Percentiles rank a stretch among this genome's conserved stretches.
Conservation (phyloP, 2,113 vertebrate species). For the Pedionomus torquatus region DNA sequence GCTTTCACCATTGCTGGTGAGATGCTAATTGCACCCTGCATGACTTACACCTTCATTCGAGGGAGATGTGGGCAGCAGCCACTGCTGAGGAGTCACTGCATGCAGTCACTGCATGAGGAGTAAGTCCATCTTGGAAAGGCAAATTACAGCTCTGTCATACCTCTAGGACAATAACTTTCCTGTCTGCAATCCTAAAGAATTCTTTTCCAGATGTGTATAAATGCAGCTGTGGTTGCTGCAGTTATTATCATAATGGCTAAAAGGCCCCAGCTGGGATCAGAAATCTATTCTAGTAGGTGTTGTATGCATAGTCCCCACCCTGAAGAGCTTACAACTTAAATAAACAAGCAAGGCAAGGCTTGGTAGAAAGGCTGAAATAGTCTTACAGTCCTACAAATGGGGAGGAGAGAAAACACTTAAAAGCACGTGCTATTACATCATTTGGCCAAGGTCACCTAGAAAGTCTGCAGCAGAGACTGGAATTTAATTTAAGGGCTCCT, state of each 20-base stretch:
- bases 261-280: constrained; percentile 21
- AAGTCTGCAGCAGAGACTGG: not conserved
- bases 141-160: not conserved
- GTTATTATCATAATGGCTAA: constrained; percentile 11
- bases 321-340: constrained; percentile 3
- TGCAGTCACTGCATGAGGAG: not conserved
- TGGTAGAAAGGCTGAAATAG: not conserved
- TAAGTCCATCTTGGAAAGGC: not conserved
- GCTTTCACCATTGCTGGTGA: not conserved
- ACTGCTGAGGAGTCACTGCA: too few relatives aligned
- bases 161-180: not conserved
- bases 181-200: constrained; percentile 22
- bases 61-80: not conserved
- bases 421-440: not conserved
- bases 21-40: not conserved
- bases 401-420: constrained; percentile 11
- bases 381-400: not conserved
- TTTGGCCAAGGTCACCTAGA: constrained; percentile 25
- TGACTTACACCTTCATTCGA: not conserved
- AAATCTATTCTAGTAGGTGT: constrained; percentile 36
- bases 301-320: constrained; percentile 16
- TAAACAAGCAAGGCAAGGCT: constrained; percentile 6
- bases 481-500: not conserved
- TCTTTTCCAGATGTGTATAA: constrained; percentile 34
- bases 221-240: constrained; percentile 37